Conservation (phyloP, 2,797 vertebrate species). For the Pangasius djambal region DNA sequence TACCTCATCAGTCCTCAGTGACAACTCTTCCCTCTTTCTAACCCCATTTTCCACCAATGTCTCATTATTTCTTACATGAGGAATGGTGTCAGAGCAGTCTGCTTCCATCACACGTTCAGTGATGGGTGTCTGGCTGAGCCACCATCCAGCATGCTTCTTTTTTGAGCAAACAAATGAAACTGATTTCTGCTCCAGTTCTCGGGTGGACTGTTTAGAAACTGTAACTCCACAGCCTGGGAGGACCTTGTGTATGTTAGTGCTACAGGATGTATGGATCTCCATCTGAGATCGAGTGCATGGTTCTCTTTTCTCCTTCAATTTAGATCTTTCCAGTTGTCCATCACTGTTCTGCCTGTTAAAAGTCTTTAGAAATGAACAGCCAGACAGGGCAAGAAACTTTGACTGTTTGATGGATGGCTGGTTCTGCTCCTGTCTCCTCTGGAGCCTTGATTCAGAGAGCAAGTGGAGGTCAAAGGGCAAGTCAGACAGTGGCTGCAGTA, state of each 20-base stretch:
- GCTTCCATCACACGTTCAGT: conserved; percentile 74
- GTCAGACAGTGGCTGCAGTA: conserved; percentile 90
- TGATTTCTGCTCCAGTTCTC: conserved; percentile 58
- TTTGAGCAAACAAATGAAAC: not conserved
- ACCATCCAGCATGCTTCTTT: conserved; percentile 58
- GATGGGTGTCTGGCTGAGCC: conserved; percentile 68
- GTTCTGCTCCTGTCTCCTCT: conserved; percentile 74
- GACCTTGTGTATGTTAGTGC: conserved; percentile 51
- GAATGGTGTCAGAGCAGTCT: conserved; percentile 43
- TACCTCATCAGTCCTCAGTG: conserved; percentile 56
- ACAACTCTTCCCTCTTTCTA: conserved; percentile 54
- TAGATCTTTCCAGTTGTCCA: conserved; percentile 48
- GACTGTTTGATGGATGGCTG: conserved; percentile 69
- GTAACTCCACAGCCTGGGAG: conserved; percentile 78
- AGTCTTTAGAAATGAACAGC: conserved; percentile 83
- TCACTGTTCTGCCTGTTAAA: conserved; percentile 29
- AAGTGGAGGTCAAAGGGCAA: conserved; percentile 93
- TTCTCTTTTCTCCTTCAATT: conserved; percentile 48
- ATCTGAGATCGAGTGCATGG: not conserved
- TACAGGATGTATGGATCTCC: conserved; percentile 11
- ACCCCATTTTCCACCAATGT: conserved; percentile 9
- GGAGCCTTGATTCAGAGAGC: conserved; percentile 84
- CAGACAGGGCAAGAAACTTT: conserved; percentile 75
- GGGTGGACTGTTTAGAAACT: conserved; percentile 65
- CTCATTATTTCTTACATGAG: conserved; percentile 52